These are phyloP conservation scores for Bruchidius siliquastri DNA, from an alignment of 2,888 invertebrate species.

Conservation along the genomic window DNA sequence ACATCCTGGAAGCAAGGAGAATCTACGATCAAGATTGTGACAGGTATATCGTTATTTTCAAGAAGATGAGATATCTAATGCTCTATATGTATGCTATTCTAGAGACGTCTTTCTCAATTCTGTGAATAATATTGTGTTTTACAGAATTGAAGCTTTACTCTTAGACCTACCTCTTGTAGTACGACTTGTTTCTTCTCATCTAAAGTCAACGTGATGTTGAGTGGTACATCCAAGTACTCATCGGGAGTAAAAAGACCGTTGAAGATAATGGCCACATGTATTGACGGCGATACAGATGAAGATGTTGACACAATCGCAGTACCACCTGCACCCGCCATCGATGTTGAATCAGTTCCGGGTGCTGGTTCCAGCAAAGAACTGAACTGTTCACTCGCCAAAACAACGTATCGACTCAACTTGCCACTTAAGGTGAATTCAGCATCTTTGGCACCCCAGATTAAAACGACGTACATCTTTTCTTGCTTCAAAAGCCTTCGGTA, in stretches of 20 bases:
- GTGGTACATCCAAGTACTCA: constrained; percentile 61
- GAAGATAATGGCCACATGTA: constrained; percentile 75
- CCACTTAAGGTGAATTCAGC: constrained; percentile 69
- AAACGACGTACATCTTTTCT: constrained; percentile 71
- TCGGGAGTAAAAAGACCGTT: constrained; percentile 71
- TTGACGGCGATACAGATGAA: constrained; percentile 72
- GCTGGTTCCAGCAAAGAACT: constrained; percentile 69
- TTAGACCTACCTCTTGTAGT: constrained; percentile 60
- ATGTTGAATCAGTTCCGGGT: constrained; percentile 53
- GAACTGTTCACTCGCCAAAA: constrained; percentile 76
- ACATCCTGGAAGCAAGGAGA: constrained; percentile 50
- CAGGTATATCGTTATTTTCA: too few relatives aligned
- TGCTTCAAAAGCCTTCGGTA: constrained; percentile 71
- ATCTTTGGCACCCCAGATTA: constrained; percentile 71
- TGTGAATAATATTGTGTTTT: too few relatives aligned
- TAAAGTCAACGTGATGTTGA: constrained; percentile 65
- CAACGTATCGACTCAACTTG: constrained; percentile 68
- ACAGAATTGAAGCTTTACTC: too few relatives aligned
- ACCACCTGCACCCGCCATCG: constrained; percentile 67
- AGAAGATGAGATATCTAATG: too few relatives aligned
- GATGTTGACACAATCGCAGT: constrained; percentile 82
- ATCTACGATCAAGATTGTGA: background rate
- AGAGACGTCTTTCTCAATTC: too few relatives aligned
- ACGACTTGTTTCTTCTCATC: constrained; percentile 66
- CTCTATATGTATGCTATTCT: too few relatives aligned